phyloP scores from a whole-genome alignment of 2,888 invertebrate genomes.

The Mythimna pallens region DNA sequence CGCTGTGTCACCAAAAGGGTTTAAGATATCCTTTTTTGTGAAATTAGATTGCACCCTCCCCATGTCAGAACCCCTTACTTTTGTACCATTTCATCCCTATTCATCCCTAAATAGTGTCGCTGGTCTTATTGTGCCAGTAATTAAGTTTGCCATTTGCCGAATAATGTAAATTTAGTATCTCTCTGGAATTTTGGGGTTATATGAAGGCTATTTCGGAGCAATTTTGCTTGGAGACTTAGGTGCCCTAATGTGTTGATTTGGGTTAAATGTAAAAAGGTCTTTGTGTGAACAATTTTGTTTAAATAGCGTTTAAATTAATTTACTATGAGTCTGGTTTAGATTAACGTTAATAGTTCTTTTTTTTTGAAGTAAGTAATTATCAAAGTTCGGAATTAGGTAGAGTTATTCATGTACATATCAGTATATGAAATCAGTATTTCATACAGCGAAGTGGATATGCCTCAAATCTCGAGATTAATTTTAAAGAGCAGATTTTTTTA shows the following conservation, averaged over 20 bases:
- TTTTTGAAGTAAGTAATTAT: no score
- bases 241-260: slow-evolving; percentile 54
- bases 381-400: no score
- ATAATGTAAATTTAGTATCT: slow-evolving; percentile 66
- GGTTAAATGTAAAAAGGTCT: slow-evolving; percentile 45
- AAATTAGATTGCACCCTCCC: slow-evolving; percentile 86
- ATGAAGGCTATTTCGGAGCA: slow-evolving; percentile 26
- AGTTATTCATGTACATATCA: no score
- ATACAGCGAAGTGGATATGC: no score
- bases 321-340: slow-evolving; percentile 21
- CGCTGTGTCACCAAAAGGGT: slow-evolving; percentile 75
- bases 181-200: slow-evolving; percentile 37
- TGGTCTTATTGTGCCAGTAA: slow-evolving; percentile 75
- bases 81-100: slow-evolving; percentile 71
- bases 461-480: no score
- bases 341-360: background rate
- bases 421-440: no score
- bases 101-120: slow-evolving; percentile 76
- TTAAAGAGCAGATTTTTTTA: no score
- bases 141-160: slow-evolving; percentile 76
- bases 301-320: slow-evolving; percentile 42
- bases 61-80: slow-evolving; percentile 76
- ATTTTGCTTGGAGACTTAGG: slow-evolving; percentile 28
- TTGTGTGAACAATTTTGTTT: slow-evolving; percentile 35
- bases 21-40: slow-evolving; percentile 83